A percentile compares a stretch with the other conserved stretches of the same genome.
Evolutionary conservation across 2,888 invertebrate genomes (phyloP).

Genomic region (Aradus depressus): DNA sequence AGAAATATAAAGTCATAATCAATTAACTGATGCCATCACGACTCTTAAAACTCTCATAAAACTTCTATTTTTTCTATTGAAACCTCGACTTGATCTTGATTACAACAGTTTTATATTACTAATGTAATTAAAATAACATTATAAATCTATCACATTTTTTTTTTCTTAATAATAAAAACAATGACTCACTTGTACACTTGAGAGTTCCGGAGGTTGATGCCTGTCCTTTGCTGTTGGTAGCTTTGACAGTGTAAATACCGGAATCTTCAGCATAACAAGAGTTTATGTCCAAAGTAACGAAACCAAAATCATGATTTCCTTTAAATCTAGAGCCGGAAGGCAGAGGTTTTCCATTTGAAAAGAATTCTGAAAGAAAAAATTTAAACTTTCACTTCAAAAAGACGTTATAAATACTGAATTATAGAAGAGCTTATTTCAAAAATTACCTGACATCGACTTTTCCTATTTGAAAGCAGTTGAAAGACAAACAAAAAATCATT

Average conservation of each 20-base stretch:
- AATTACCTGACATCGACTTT: background rate
- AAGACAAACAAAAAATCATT: background rate
- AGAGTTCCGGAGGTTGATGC: conserved; percentile 84
- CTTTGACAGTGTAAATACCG: conserved; percentile 82
- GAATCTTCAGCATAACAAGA: conserved; percentile 86
- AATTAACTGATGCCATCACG: too few relatives aligned
- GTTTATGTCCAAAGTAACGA: conserved; percentile 78
- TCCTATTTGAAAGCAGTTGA: background rate
- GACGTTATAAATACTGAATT: too few relatives aligned
- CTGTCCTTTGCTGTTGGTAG: conserved; percentile 75
- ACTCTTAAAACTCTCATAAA: background rate
- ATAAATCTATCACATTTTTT: too few relatives aligned
- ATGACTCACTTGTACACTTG: conserved; percentile 62
- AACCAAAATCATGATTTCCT: conserved; percentile 91
- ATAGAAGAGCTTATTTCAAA: too few relatives aligned
- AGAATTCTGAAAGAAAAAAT: conserved; percentile 61
- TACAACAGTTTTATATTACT: too few relatives aligned
- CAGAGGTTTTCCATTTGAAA: conserved; percentile 80
- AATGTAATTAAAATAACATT: too few relatives aligned
- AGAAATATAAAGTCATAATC: too few relatives aligned
- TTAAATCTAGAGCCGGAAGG: conserved; percentile 82
- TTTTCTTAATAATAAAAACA: too few relatives aligned
- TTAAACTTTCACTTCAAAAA: too few relatives aligned
- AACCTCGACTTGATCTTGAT: too few relatives aligned
- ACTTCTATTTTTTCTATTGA: background rate